Evolutionary conservation across 2,888 invertebrate species (phyloP).

Genomic region (Drosophila parthenogenetica): DNA sequence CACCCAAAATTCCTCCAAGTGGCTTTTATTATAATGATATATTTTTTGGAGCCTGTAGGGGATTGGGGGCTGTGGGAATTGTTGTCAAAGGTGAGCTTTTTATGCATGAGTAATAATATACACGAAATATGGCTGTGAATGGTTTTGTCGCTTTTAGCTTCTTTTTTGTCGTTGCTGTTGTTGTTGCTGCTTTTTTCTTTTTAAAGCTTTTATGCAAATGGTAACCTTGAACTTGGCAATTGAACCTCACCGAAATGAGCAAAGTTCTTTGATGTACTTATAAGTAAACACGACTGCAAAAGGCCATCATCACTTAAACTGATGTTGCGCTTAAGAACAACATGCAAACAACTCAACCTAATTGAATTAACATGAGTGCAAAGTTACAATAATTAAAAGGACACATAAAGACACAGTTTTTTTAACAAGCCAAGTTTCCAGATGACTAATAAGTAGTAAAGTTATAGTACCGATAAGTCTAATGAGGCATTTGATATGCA

Average conservation of each 20-base stretch:
- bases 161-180: too few species aligned
- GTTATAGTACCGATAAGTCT: too few species aligned
- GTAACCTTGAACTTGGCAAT: constrained; percentile 74
- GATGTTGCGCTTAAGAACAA: constrained; percentile 9
- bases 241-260: constrained; percentile 51
- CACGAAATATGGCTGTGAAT: constrained; percentile 47
- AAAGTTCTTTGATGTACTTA: constrained; percentile 49
- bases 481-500: too few species aligned
- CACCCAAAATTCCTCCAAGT: constrained; percentile 40
- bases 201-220: constrained; percentile 58
- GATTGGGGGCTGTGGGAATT: constrained; percentile 15
- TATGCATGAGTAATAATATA: constrained; percentile 66
- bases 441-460: too few species aligned
- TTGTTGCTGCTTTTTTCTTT: neutral
- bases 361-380: neutral
- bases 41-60: neutral
- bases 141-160: constrained; percentile 8
- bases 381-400: neutral
- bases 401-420: neutral
- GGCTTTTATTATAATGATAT: constrained; percentile 53
- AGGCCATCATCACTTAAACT: constrained; percentile 18
- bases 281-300: constrained; percentile 12
- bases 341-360: constrained; percentile 1
- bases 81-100: constrained; percentile 71
- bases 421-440: too few species aligned